Percentiles rank a stretch among this genome's conserved stretches.
Conservation (phyloP, 2,113 vertebrate genomes). For the Corapipo altera region DNA sequence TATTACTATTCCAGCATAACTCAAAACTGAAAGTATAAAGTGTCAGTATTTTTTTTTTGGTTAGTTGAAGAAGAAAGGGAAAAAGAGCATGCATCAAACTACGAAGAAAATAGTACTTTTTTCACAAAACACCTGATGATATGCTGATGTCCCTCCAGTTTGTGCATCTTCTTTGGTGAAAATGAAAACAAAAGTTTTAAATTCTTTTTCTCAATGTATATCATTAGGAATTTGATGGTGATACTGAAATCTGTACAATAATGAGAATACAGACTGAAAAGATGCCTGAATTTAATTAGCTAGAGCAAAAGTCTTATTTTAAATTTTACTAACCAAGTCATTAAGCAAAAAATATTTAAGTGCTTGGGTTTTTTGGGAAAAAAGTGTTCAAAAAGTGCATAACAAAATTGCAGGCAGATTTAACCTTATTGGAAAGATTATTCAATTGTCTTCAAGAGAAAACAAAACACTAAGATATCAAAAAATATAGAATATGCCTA, state of each 20-base stretch:
- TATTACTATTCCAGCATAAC: not conserved
- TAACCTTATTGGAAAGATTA: not conserved
- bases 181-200: not conserved
- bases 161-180: not conserved
- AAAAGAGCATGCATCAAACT: not conserved
- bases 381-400: accelerated
- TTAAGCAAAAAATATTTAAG: not conserved
- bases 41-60: not conserved
- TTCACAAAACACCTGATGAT: not conserved
- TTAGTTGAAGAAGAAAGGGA: not conserved
- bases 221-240: not conserved
- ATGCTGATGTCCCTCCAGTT: not conserved
- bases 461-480: not conserved
- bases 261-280: not conserved
- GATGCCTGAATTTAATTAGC: not conserved
- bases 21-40: not conserved
- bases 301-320: not conserved
- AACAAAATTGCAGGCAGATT: not conserved
- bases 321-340: not conserved
- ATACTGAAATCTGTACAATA: not conserved
- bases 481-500: not conserved
- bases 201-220: not conserved
- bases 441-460: not conserved
- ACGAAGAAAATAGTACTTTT: not conserved
- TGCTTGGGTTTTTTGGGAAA: not conserved